These are phyloP conservation scores for Brachypodius melanocephalos DNA, from an alignment of 2,113 vertebrate genomes.

Conservation along the genomic window DNA sequence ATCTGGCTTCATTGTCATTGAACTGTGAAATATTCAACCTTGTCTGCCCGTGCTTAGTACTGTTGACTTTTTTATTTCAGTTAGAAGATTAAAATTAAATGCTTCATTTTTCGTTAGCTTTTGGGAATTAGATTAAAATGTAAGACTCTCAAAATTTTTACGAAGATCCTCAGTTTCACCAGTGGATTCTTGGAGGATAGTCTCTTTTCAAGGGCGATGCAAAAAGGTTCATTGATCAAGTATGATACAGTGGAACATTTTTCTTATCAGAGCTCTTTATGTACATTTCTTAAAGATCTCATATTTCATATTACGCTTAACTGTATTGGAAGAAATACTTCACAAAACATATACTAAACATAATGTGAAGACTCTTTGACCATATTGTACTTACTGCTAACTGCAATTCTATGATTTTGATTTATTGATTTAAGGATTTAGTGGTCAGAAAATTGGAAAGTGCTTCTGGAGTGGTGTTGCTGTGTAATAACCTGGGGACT, in stretches of 20 bases:
- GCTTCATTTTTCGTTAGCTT: constrained; percentile 89
- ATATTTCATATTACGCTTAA: constrained; percentile 70
- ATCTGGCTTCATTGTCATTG: constrained; percentile 81
- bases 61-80: constrained; percentile 93
- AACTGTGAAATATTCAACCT: constrained; percentile 85
- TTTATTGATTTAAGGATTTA: constrained; percentile 55
- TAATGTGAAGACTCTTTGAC: constrained; percentile 57
- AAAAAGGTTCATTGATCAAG: constrained; percentile 73
- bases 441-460: constrained; percentile 47
- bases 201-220: constrained; percentile 69
- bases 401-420: constrained; percentile 51
- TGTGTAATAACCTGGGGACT: background rate
- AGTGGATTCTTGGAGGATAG: constrained; percentile 65
- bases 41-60: constrained; percentile 85
- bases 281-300: constrained; percentile 72
- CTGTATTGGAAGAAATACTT: constrained; percentile 59
- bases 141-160: constrained; percentile 78
- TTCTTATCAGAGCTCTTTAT: constrained; percentile 71
- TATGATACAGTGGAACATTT: constrained; percentile 67
- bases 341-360: constrained; percentile 65
- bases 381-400: constrained; percentile 63
- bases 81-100: constrained; percentile 90
- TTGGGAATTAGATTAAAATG: constrained; percentile 88
- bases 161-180: constrained; percentile 74
- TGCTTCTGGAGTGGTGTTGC: background rate